Evolutionary conservation across 2,888 invertebrate species (phyloP), one percentile per base, ranked within the genome.

Genomic region (Lacanobia wlatinum): DNA sequence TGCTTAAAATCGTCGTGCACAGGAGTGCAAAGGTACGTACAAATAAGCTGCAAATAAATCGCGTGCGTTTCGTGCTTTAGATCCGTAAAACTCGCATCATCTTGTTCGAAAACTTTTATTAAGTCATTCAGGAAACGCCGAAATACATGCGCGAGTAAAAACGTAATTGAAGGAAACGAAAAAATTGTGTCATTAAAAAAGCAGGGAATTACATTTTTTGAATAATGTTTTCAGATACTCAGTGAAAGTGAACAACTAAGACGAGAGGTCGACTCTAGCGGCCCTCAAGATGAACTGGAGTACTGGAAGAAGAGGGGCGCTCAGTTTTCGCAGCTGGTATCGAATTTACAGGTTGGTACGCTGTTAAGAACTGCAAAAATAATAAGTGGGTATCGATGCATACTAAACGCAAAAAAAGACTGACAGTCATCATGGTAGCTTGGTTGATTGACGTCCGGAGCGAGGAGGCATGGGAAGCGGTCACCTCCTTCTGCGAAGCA

Each of bases 261-360:
- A 68, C 97, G 98, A 55, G 99, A 99, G 91, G 98, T 98, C 75
- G 99, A 99, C 91, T 98, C 98, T 6, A 98, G 98, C 67, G 99
- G 99, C 0, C 99, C 99, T 0, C 98, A 99, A 90, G 99, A 99
- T 89, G 99, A 99, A 91, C 96, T 99, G 53, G 98, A 98, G 87
- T 99, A 99, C 93, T 99, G 99, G 99, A 99, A 99, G 94, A 98
- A 98, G 87, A 96, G 99, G 48, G 98, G 98, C 53, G 99, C 99
- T 0, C 98, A 98, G 91, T 99, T 99, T 92, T 99, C 98, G 9
- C 98, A 98, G 90, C 97, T 99, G 0, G 97, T 98, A 16, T 97
- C 97, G 7, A 98, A 98, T 90, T 95, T 98, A 75, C 97, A 98
- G 94, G 97, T 97, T 48, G 9, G 48, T 58, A 8, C 1, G 18